Conservation (phyloP, 2,113 vertebrate genomes). For the Oxyura jamaicensis region DNA sequence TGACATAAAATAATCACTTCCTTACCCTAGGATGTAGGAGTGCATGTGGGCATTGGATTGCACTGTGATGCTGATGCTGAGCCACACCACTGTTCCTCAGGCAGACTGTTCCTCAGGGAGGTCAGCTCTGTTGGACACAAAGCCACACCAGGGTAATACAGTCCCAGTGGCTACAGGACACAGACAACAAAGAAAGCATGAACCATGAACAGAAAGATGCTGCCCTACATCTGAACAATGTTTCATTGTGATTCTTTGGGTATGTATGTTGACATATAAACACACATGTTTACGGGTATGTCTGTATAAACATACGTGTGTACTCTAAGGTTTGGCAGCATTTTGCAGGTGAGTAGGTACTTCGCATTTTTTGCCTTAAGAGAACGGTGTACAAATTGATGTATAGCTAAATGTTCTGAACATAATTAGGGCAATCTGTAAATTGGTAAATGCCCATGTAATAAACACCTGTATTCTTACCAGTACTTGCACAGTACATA, state of each 20-base stretch:
- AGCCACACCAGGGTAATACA: neutral
- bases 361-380: neutral
- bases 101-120: neutral
- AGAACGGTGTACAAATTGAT: neutral
- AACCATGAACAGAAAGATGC: neutral
- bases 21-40: neutral
- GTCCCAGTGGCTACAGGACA: neutral
- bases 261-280: neutral
- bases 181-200: neutral
- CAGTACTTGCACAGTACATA: conserved; percentile 18
- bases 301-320: neutral
- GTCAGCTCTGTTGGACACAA: neutral
- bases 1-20: neutral
- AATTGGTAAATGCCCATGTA: neutral
- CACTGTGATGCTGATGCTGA: neutral
- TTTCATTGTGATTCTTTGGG: neutral
- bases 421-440: neutral
- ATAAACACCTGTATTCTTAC: neutral
- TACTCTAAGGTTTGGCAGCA: neutral
- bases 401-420: neutral
- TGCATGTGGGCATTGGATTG: neutral
- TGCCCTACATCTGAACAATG: neutral
- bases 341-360: neutral
- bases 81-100: neutral
- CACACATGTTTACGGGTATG: neutral